Base-by-base conservation (phyloP, 2,888 invertebrate species). In the Drosophila gaucha region DNA sequence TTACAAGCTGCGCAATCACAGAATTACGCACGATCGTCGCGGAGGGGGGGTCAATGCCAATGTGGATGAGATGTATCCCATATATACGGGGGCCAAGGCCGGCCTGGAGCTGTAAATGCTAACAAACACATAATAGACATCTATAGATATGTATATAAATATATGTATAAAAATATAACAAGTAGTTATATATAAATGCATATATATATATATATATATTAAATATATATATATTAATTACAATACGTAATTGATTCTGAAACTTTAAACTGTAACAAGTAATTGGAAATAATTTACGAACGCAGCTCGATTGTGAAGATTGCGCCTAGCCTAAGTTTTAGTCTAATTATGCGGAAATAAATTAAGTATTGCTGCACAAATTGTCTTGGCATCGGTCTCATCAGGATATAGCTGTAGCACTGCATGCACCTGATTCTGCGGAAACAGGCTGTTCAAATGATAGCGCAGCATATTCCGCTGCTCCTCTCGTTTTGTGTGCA, bases 401-500 rank as follows among this genome's bases (percentile, higher is more conserved):
- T 97, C 96, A 0, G 98, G 98, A 92, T 96, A 95, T 74, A 96
- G 93, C 68, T 95, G 94, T 96, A 99, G 97, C 0, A 96, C 98
- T 51, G 95, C 94, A 51, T 94, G 94, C n/a, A 98, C 98, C 89
- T 97, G 96, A 74, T 96, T 95, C 88, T 97, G 96, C 0, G 97
- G 97, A 92, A 99, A 99, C 60, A 98, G 95, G 54, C 96, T 96
- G n/a, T 96, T 95, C 70, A 99, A 92, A 91, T 98, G 97, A 92
- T 95, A 97, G 91, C 96, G 97, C 89, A 98, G 92, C 77, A 95
- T 94, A 26, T 95, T 93, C 0, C 97, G 93, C 18, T 95, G 95
- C 83, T 97, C 97, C 57, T 91, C 84, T 3, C 85, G 69, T 0
- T 86, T 71, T 36, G 71, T 46, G 36, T 83, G 75, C 12, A 82